phyloP scores from a whole-genome alignment of 2,888 invertebrate species.

The Mimas tiliae region DNA sequence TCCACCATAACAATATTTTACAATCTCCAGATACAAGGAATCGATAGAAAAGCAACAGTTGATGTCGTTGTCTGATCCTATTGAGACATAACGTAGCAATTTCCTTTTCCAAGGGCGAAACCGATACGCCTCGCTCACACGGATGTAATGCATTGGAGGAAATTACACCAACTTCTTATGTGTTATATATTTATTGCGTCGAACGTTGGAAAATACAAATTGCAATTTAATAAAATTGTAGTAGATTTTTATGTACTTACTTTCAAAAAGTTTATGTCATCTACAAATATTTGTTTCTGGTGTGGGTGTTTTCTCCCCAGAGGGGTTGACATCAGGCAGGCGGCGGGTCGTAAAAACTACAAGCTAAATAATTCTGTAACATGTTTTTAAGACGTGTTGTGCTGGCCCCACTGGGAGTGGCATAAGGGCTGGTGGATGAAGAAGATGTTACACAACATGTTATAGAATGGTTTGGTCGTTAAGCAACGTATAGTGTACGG shows the following conservation, averaged over 20 bases:
- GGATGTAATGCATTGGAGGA: slow-evolving; percentile 42
- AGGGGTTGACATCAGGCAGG: too few species aligned
- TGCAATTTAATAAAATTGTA: not conserved
- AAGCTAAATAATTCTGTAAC: too few species aligned
- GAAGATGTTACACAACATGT: too few species aligned
- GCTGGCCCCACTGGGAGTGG: too few species aligned
- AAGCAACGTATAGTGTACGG: too few species aligned
- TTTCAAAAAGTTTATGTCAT: too few species aligned
- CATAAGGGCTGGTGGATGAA: too few species aligned
- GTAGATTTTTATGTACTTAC: not conserved
- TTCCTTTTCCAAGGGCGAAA: slow-evolving; percentile 52
- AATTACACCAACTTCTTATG: slow-evolving; percentile 31
- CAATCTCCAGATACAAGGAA: slow-evolving; percentile 36
- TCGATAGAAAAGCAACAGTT: slow-evolving; percentile 62
- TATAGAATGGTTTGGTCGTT: too few species aligned
- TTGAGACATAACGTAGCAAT: slow-evolving; percentile 64
- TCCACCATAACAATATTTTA: slow-evolving; percentile 20
- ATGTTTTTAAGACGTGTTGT: too few species aligned
- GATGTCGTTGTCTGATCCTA: slow-evolving; percentile 57
- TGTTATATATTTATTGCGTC: slow-evolving; percentile 26
- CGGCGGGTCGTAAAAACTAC: too few species aligned
- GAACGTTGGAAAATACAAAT: not conserved
- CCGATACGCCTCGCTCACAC: slow-evolving; percentile 47
- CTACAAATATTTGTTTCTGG: too few species aligned
- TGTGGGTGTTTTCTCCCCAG: too few species aligned